Percentiles rank a stretch among this genome's conserved stretches.
Conservation (phyloP, 64 coral and sea anemone genomes). For the Stichodactyla helianthus region DNA sequence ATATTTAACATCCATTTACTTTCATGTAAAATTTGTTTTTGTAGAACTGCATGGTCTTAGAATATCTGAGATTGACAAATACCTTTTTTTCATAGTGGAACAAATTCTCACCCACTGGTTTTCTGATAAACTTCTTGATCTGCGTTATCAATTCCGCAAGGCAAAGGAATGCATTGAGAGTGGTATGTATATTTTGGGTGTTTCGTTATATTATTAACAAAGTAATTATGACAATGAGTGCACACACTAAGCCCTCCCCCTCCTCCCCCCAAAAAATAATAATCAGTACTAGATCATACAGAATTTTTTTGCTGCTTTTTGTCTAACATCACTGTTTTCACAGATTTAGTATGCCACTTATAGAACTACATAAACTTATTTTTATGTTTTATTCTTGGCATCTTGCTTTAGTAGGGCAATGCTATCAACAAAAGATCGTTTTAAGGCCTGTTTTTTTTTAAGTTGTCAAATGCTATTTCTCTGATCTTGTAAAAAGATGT, state of each 20-base stretch:
- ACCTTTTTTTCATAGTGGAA: conserved; percentile 30
- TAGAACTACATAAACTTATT: too few species aligned
- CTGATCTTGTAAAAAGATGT: neutral
- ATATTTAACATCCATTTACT: too few species aligned
- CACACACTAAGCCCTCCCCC: neutral
- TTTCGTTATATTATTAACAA: conserved; percentile 14
- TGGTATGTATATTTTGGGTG: neutral
- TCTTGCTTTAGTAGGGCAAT: too few species aligned
- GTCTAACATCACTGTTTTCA: too few species aligned
- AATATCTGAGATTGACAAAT: neutral
- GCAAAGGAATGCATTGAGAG: conserved; percentile 20
- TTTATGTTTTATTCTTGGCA: too few species aligned
- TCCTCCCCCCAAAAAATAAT: neutral
- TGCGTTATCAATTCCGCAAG: conserved; percentile 1
- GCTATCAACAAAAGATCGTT: too few species aligned
- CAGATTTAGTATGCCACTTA: too few species aligned
- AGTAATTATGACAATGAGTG: neutral
- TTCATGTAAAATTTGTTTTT: too few species aligned
- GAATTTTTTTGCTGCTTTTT: too few species aligned
- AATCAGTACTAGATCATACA: too few species aligned
- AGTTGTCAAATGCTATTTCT: too few species aligned
- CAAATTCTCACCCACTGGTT: conserved; percentile 46
- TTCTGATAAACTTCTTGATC: conserved; percentile 4
- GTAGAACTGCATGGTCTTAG: neutral
- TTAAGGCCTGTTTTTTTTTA: too few species aligned